Conservation (phyloP, 2,113 vertebrate species). For the Marmota monax region DNA sequence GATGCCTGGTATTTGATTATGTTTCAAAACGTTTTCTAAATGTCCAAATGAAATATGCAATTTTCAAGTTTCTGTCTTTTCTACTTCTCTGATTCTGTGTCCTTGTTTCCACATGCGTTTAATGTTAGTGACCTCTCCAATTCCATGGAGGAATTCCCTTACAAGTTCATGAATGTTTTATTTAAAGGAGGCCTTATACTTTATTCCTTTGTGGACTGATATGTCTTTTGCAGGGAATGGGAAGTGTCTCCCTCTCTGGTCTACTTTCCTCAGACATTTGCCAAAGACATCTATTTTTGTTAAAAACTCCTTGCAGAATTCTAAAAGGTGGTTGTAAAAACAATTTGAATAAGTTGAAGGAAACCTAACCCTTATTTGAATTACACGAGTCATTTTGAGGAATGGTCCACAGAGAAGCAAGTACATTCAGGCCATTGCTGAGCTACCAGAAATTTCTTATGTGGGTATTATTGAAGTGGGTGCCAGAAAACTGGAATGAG, state of each 20-base stretch:
- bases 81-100: constrained; percentile 10
- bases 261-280: constrained; percentile 46
- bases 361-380: constrained; percentile 6
- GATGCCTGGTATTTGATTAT: neutral
- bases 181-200: constrained; percentile 29
- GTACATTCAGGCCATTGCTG: neutral
- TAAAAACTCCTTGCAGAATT: constrained; percentile 57
- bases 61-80: constrained; percentile 27
- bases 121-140: neutral
- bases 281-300: constrained; percentile 49
- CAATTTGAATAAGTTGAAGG: neutral
- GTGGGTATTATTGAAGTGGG: neutral
- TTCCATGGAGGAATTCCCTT: constrained; percentile 36
- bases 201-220: constrained; percentile 19
- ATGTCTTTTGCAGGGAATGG: neutral
- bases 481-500: neutral
- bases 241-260: neutral
- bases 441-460: neutral
- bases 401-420: constrained; percentile 25
- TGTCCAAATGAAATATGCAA: neutral
- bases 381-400: neutral
- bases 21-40: constrained; percentile 44
- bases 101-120: constrained; percentile 7
- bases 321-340: constrained; percentile 41
- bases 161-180: constrained; percentile 60